phyloP scores from a whole-genome alignment of 1,140 invertebrate genomes.

The Holcopasites calliopsidis region DNA sequence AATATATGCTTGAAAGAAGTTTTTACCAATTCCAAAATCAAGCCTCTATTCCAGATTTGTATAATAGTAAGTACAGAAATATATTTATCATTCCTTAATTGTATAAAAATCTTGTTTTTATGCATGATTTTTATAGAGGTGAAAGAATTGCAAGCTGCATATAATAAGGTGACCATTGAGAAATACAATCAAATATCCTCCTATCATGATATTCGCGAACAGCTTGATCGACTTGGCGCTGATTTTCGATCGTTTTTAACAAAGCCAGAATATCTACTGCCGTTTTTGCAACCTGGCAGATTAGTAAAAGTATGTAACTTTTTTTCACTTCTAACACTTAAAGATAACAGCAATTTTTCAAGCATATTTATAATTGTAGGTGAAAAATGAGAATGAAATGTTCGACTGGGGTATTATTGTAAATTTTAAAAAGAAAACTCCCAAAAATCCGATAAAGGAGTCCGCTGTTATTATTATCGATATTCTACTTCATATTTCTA shows the following conservation, averaged over 20 bases:
- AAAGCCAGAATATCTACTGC: conserved; percentile 92
- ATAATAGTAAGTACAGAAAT: conserved; percentile 87
- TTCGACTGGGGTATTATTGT: conserved; percentile 98
- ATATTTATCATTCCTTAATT: not conserved
- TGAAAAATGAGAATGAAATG: conserved; percentile 91
- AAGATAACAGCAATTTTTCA: not conserved
- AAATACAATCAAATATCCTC: conserved; percentile 89
- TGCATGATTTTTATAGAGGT: conserved; percentile 83
- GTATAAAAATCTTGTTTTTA: not conserved
- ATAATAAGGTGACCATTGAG: conserved; percentile 83
- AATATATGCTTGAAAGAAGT: conserved; percentile 99
- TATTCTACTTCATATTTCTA: conserved; percentile 88
- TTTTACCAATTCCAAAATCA: conserved; percentile 99
- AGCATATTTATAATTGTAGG: conserved; percentile 78
- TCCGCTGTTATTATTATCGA: conserved; percentile 88
- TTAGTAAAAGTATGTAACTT: conserved; percentile 88
- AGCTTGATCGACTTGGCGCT: conserved; percentile 87
- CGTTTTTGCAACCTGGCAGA: conserved; percentile 96
- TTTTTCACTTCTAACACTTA: conserved; percentile 1
- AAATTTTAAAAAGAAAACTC: conserved; percentile 90
- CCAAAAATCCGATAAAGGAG: conserved; percentile 82
- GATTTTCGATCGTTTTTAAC: conserved; percentile 91
- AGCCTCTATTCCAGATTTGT: conserved; percentile 93
- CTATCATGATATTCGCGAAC: conserved; percentile 92
- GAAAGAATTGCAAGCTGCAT: conserved; percentile 85